These are phyloP conservation scores for Myotis myotis DNA, from an alignment of 2,797 vertebrate species.

Conservation along the genomic window DNA sequence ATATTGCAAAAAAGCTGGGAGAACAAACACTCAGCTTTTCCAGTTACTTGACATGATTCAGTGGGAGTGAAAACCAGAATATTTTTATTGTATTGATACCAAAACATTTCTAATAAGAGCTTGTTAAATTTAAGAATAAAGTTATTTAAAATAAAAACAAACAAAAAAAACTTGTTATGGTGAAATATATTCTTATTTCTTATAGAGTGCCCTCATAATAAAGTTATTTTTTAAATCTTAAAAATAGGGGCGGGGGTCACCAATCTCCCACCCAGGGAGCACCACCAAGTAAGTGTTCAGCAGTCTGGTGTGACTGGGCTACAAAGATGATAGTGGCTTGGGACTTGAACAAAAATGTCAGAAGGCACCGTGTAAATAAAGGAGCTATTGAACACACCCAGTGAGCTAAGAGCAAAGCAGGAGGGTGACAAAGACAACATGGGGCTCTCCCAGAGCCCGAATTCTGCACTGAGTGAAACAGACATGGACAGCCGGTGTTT, in stretches of 20 bases:
- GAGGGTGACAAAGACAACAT: neutral
- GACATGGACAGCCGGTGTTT: neutral
- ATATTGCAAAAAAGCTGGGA: neutral
- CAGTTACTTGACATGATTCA: constrained; percentile 54
- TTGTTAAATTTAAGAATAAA: constrained; percentile 75
- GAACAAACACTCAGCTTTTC: constrained; percentile 58
- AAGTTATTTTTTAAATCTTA: neutral
- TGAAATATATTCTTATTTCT: neutral
- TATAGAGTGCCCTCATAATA: neutral
- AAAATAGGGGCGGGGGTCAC: neutral
- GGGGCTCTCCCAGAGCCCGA: neutral
- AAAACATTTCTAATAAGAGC: constrained; percentile 74
- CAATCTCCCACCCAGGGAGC: neutral
- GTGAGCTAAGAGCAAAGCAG: neutral
- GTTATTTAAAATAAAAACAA: constrained; percentile 57
- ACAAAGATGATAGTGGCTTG: neutral
- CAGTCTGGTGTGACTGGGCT: neutral
- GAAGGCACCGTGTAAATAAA: neutral
- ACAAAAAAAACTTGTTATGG: neutral
- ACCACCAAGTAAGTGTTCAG: neutral
- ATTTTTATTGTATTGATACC: constrained; percentile 67
- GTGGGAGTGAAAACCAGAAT: constrained; percentile 9
- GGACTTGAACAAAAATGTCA: neutral
- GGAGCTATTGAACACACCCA: too few relatives aligned
- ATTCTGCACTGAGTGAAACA: neutral